phyloP scores from a whole-genome alignment of 2,888 invertebrate species.

The Acleris literana region DNA sequence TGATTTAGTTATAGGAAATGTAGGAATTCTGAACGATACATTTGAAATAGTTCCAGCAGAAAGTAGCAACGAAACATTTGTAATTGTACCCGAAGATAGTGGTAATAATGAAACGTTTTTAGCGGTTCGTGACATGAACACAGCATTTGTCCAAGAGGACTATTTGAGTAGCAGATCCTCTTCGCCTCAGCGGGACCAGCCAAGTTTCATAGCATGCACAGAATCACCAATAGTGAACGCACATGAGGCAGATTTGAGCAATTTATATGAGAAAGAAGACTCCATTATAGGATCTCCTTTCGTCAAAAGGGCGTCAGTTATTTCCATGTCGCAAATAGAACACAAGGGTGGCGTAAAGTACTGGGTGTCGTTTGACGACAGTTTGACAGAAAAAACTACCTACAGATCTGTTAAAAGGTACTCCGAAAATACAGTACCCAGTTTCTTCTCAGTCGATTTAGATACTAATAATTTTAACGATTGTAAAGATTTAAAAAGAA shows the following conservation, averaged over 20 bases:
- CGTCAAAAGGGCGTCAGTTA: constrained; percentile 58
- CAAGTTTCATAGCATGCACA: constrained; percentile 55
- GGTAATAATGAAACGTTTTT: constrained; percentile 35
- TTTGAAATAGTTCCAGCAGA: constrained; percentile 30
- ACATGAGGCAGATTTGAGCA: constrained; percentile 46
- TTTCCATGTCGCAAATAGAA: constrained; percentile 71
- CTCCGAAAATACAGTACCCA: constrained; percentile 59
- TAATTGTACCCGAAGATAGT: constrained; percentile 29
- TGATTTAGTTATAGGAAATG: neutral
- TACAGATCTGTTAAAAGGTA: constrained; percentile 41
- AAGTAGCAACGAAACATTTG: constrained; percentile 34
- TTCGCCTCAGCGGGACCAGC: constrained; percentile 51
- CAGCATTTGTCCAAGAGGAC: constrained; percentile 63
- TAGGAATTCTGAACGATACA: constrained; percentile 15
- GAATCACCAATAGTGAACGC: constrained; percentile 60
- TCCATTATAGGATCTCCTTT: constrained; percentile 64
- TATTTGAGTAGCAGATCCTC: constrained; percentile 50
- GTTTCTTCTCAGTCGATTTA: constrained; percentile 58
- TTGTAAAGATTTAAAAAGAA: constrained; percentile 34
- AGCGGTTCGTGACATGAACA: constrained; percentile 57
- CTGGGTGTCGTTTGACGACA: constrained; percentile 76
- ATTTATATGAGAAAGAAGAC: constrained; percentile 58
- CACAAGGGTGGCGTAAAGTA: constrained; percentile 73
- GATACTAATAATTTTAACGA: constrained; percentile 36
- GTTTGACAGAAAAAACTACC: constrained; percentile 39